phyloP scores from a whole-genome alignment of 2,888 invertebrate species.

The Clanis bilineata region DNA sequence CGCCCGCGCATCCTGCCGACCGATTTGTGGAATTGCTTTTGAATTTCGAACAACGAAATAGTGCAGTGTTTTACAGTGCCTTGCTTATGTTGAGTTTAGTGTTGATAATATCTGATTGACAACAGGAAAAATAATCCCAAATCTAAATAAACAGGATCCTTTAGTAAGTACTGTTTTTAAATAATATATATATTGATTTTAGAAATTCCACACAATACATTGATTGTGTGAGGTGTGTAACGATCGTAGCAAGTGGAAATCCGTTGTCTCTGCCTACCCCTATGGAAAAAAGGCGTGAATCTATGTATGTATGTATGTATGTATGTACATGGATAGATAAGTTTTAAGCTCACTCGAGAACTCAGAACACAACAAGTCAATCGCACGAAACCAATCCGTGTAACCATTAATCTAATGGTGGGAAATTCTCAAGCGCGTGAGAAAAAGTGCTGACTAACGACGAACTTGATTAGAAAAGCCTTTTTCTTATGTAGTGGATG shows the following conservation, averaged over 20 bases:
- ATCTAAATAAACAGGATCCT: background rate
- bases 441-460: slow-evolving; percentile 13
- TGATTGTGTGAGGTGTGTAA: too few species aligned
- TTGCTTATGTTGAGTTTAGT: background rate
- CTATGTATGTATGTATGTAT: too few species aligned
- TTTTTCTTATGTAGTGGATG: background rate
- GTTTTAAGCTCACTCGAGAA: too few species aligned
- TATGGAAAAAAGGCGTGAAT: too few species aligned
- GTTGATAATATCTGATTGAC: background rate
- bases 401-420: slow-evolving; percentile 10
- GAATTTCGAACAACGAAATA: slow-evolving; percentile 6
- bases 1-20: slow-evolving; percentile 49
- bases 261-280: too few species aligned
- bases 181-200: too few species aligned
- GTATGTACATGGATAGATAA: too few species aligned
- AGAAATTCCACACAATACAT: too few species aligned
- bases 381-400: background rate
- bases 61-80: background rate
- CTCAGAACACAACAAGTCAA: background rate
- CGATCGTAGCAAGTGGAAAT: too few species aligned
- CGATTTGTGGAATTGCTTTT: slow-evolving; percentile 32
- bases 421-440: slow-evolving; percentile 8
- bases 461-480: background rate
- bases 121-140: background rate
- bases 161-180: slow-evolving; percentile 1